These are phyloP conservation scores for Polyploca ridens DNA, from an alignment of 2,888 invertebrate genomes.

Conservation along the genomic window DNA sequence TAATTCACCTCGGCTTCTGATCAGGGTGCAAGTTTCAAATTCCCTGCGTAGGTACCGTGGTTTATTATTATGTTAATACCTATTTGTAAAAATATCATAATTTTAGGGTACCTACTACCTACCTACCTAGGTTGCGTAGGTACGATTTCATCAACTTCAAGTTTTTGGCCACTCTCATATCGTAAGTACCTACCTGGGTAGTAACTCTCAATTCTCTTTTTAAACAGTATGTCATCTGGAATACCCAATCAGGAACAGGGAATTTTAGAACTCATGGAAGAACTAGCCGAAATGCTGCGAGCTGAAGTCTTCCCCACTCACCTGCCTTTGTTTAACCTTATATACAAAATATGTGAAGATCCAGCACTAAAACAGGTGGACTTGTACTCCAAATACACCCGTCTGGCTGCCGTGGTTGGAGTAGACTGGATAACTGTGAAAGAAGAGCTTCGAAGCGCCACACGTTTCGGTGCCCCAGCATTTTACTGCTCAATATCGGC, in stretches of 20 bases:
- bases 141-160: no score
- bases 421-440: background rate
- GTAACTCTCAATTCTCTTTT: background rate
- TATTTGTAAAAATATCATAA: no score
- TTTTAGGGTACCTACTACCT: no score
- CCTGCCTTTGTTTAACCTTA: background rate
- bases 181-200: no score
- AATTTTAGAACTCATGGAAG: background rate
- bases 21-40: no score
- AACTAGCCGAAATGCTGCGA: background rate
- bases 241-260: background rate
- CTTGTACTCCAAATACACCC: background rate
- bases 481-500: constrained; percentile 6
- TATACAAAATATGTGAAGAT: background rate
- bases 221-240: background rate
- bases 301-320: background rate
- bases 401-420: background rate
- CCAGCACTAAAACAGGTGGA: background rate
- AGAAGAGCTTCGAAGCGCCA: background rate
- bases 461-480: background rate
- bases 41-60: no score
- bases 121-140: no score
- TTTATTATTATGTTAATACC: no score
- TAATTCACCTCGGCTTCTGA: no score
- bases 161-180: no score